Conservation (phyloP, 2,797 vertebrate genomes). For the Ateles fusciceps region DNA sequence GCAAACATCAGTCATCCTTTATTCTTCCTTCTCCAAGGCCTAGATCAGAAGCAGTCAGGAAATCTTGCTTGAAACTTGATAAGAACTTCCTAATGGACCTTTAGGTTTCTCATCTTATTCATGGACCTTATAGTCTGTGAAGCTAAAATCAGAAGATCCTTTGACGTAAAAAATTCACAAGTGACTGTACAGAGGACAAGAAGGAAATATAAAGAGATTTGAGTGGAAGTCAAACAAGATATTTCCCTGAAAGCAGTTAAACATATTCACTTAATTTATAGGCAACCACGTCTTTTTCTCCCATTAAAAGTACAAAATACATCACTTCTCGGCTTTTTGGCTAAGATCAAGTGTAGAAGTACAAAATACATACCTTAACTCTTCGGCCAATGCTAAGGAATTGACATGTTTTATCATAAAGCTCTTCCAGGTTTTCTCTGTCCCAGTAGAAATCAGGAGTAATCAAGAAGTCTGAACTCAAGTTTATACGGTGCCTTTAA, state of each 20-base stretch:
- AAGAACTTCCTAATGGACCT: background rate
- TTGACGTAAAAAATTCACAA: background rate
- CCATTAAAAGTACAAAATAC: slow-evolving; percentile 9
- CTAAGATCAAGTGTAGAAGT: too few relatives aligned
- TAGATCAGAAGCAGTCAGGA: background rate
- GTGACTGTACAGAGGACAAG: background rate
- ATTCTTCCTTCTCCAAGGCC: background rate
- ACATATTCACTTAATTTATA: background rate
- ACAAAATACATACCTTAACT: slow-evolving; percentile 90
- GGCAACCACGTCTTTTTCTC: background rate
- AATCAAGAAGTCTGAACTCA: slow-evolving; percentile 97
- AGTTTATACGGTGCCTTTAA: slow-evolving; percentile 94
- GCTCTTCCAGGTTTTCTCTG: slow-evolving; percentile 95
- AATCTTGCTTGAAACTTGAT: background rate
- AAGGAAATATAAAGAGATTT: background rate
- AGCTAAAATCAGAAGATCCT: background rate
- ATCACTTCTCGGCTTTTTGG: background rate
- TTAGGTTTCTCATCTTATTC: background rate
- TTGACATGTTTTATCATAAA: slow-evolving; percentile 97
- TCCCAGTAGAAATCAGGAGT: slow-evolving; percentile 99
- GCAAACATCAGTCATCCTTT: background rate
- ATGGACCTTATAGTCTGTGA: background rate
- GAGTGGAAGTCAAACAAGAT: background rate
- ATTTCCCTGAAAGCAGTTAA: background rate
- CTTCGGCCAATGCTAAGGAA: slow-evolving; percentile 97